A percentile compares a stretch with the other conserved stretches of the same genome.
Evolutionary conservation across 2,797 vertebrate species (phyloP).

Genomic region (Sebastes taczanowskii): DNA sequence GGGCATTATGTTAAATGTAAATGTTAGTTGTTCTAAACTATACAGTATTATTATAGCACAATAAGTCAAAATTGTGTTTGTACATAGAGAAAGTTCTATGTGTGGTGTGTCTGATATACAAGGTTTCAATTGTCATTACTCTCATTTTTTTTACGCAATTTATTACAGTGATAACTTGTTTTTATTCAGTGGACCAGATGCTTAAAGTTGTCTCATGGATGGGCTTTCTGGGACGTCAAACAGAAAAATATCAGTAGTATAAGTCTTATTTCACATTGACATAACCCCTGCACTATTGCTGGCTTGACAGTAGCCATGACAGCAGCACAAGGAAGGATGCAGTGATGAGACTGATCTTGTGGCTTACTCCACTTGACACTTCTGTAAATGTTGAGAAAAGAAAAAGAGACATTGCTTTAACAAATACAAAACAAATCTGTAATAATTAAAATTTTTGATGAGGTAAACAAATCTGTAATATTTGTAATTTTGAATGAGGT

Average conservation of each 20-base stretch:
- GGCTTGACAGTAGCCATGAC: conserved; percentile 45
- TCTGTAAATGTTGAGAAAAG: conserved; percentile 4
- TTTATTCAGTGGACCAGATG: too few species aligned
- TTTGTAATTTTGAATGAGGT: not conserved
- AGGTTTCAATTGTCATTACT: not conserved
- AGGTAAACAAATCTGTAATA: not conserved
- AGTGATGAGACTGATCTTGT: conserved; percentile 45
- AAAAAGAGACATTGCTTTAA: not conserved
- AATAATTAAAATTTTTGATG: not conserved
- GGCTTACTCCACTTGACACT: conserved; percentile 32
- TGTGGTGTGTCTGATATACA: not conserved
- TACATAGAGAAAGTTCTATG: not conserved
- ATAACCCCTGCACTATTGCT: conserved; percentile 7
- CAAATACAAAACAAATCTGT: not conserved
- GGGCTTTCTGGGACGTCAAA: too few species aligned
- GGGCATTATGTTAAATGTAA: not conserved
- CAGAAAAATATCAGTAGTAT: not conserved
- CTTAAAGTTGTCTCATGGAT: too few species aligned
- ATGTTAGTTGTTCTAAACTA: not conserved
- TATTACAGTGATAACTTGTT: too few species aligned
- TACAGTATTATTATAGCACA: not conserved
- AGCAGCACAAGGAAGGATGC: conserved; percentile 37
- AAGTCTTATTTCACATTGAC: not conserved
- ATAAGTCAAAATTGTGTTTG: not conserved
- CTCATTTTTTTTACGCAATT: too few species aligned